These are phyloP conservation scores for Hirtodrosophila confusa DNA, from an alignment of 2,888 invertebrate genomes.

Conservation along the genomic window DNA sequence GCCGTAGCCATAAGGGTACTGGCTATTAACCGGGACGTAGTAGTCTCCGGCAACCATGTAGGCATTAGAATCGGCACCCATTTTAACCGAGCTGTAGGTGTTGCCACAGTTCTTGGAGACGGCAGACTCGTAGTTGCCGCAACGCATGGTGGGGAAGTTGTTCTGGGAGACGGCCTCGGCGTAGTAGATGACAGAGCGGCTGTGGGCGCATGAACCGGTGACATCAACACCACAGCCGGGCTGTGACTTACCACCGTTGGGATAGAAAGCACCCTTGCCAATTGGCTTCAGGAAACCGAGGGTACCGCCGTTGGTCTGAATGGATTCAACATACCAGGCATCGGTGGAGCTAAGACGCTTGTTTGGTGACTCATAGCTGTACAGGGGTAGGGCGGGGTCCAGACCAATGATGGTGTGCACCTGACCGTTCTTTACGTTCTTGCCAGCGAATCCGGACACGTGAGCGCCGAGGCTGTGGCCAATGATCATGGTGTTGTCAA, in stretches of 20 bases:
- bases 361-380: slow-evolving; percentile 60
- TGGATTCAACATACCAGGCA: slow-evolving; percentile 82
- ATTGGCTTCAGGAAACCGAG: slow-evolving; percentile 81
- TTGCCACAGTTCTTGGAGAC: slow-evolving; percentile 65
- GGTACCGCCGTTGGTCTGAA: slow-evolving; percentile 79
- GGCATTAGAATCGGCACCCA: slow-evolving; percentile 74
- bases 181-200: slow-evolving; percentile 83
- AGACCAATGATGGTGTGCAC: slow-evolving; percentile 86
- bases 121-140: slow-evolving; percentile 78
- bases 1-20: slow-evolving; percentile 72
- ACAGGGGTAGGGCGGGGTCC: slow-evolving; percentile 82
- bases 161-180: slow-evolving; percentile 83
- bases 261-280: slow-evolving; percentile 85
- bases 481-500: slow-evolving; percentile 85
- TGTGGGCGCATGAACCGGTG: slow-evolving; percentile 84
- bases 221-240: slow-evolving; percentile 84
- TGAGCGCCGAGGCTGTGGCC: slow-evolving; percentile 87
- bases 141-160: slow-evolving; percentile 71
- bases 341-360: slow-evolving; percentile 71
- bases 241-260: slow-evolving; percentile 86
- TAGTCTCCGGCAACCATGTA: slow-evolving; percentile 75
- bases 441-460: slow-evolving; percentile 87
- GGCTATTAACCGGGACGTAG: slow-evolving; percentile 76
- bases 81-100: slow-evolving; percentile 69
- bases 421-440: slow-evolving; percentile 85